phyloP scores from a whole-genome alignment of 2,113 vertebrate genomes.

The Cairina moschata region DNA sequence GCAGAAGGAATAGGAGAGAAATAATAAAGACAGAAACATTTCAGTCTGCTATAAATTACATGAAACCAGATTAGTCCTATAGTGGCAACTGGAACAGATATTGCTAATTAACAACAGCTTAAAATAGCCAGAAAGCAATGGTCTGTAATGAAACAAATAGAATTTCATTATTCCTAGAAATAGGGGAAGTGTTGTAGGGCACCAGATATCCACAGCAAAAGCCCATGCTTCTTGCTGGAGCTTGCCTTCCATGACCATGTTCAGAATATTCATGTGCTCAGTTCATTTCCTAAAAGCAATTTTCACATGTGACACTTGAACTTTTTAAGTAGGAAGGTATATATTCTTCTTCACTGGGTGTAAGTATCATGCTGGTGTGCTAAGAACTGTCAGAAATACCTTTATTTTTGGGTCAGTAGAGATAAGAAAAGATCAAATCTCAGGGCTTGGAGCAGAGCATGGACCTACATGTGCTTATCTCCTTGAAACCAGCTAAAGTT shows the following conservation, averaged over 20 bases:
- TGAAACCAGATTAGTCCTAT: not conserved
- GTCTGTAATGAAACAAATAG: slow-evolving; percentile 36
- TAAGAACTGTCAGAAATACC: not conserved
- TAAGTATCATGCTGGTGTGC: not conserved
- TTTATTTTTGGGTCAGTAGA: not conserved
- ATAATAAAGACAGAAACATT: not conserved
- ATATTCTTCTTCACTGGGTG: not conserved
- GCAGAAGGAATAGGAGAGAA: not conserved
- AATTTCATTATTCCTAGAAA: not conserved
- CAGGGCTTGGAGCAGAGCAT: not conserved
- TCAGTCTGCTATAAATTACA: not conserved
- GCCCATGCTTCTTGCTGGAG: not conserved
- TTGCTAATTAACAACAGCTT: slow-evolving; percentile 25
- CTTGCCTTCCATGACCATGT: not conserved
- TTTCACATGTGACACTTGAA: not conserved
- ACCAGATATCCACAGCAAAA: not conserved
- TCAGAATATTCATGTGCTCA: not conserved
- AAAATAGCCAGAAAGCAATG: not conserved
- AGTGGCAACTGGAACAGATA: not conserved
- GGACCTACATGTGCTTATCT: not conserved
- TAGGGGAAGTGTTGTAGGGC: not conserved
- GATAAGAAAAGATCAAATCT: not conserved
- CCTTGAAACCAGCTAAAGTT: not conserved
- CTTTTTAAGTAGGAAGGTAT: not conserved
- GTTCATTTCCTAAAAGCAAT: not conserved